These are phyloP conservation scores for Colletes gigas DNA, from an alignment of 1,140 invertebrate genomes.

Conservation along the genomic window DNA sequence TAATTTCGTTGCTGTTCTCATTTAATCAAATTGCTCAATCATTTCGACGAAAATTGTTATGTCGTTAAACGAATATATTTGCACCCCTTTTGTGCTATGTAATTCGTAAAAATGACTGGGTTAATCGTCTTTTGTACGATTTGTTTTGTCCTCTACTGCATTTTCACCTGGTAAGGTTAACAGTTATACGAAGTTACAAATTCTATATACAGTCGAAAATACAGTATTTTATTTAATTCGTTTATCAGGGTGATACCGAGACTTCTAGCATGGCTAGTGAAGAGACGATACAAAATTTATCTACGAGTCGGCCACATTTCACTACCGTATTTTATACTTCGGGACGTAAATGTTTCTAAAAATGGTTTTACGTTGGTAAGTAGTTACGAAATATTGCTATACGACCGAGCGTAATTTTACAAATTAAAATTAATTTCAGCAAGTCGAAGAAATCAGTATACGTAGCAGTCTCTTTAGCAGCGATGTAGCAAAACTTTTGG, in stretches of 20 bases:
- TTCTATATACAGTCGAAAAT: constrained; percentile 3
- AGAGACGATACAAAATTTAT: constrained; percentile 85
- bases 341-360: constrained; percentile 85
- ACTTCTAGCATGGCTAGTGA: constrained; percentile 86
- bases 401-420: constrained; percentile 11
- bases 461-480: constrained; percentile 95
- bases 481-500: constrained; percentile 92
- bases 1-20: background rate
- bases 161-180: constrained; percentile 73
- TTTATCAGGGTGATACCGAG: constrained; percentile 84
- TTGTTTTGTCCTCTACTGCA: constrained; percentile 75
- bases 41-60: background rate
- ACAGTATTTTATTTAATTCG: constrained; percentile 25
- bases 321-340: constrained; percentile 85
- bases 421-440: constrained; percentile 81
- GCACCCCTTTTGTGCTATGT: background rate
- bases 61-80: background rate
- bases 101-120: constrained; percentile 67
- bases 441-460: constrained; percentile 92
- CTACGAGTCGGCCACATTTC: constrained; percentile 86
- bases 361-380: constrained; percentile 87
- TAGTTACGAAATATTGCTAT: constrained; percentile 48
- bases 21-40: background rate
- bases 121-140: constrained; percentile 74
- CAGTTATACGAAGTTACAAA: constrained; percentile 16